Percentiles rank a stretch among this genome's conserved stretches.
Conservation (phyloP, 1,140 invertebrate species). For the Drosophila novamexicana region DNA sequence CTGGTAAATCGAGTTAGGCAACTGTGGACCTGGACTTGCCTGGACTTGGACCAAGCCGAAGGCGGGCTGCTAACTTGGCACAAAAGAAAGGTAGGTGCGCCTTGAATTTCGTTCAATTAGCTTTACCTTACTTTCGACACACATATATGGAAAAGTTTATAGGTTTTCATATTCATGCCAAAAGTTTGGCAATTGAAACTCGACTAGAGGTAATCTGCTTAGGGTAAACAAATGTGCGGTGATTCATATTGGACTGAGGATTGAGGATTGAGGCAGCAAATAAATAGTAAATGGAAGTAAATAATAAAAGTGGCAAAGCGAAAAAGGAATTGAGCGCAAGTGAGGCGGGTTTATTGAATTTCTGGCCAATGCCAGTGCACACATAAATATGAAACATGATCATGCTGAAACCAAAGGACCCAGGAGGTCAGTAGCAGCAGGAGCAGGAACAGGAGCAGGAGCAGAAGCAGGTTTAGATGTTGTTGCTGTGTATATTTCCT, state of each 20-base stretch:
- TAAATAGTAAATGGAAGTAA: constrained; percentile 46
- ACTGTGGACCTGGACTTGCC: neutral
- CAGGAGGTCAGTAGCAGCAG: constrained; percentile 19
- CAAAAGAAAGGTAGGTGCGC: neutral
- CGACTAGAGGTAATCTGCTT: constrained; percentile 4
- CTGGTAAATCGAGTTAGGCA: constrained; percentile 28
- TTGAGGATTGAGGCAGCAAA: constrained; percentile 32
- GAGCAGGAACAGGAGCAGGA: neutral
- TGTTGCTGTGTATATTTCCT: neutral
- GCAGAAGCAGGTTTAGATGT: neutral
- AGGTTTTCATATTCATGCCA: neutral
- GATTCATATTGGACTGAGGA: constrained; percentile 28
- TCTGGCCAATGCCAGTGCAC: constrained; percentile 29
- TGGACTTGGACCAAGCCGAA: neutral
- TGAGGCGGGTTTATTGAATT: constrained; percentile 71
- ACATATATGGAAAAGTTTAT: neutral
- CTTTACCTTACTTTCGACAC: neutral
- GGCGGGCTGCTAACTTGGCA: neutral
- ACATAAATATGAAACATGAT: constrained; percentile 77
- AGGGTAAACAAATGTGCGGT: constrained; percentile 37
- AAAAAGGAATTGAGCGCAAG: constrained; percentile 49
- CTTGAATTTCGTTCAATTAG: neutral
- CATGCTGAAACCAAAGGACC: constrained; percentile 15
- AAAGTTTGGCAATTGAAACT: constrained; percentile 10
- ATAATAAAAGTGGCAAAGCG: constrained; percentile 63